Base-by-base conservation (phyloP, 2,888 invertebrate species). In the Eupithecia insigniata region DNA sequence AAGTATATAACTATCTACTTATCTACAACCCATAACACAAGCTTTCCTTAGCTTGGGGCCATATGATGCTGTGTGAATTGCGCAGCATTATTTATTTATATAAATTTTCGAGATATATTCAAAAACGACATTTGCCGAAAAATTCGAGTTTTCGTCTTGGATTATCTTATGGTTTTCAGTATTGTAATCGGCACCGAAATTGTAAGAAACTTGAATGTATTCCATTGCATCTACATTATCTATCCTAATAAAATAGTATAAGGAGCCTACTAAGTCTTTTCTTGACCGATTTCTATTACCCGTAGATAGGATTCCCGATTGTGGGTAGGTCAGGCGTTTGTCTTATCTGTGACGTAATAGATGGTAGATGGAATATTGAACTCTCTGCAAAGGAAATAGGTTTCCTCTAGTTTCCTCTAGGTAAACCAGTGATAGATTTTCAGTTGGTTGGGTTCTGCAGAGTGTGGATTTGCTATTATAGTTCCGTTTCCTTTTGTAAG, bases 351-450 rank as follows among this genome's bases (percentile, higher is more conserved):
- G 78, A 79, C 78, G 75, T 81, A 81, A 83, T 78, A 78, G 79
- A 80, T 81, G 75, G 81, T 79, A 79, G 79, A 80, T 81, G 72
- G 81, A 77, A 80, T 79, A 78, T 79, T 78, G 80, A 80, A 84
- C 82, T 80, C 58, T 69, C 66, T 36, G 68, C 22, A 71, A 69
- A 61, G 70, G 72, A 70, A 69, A 69, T 62, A 62, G 65, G 71
- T 71, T 74, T 72, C 61, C 43, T 66, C 64, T 58, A 69, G 64
- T 62, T 65, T 60, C 60, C 22, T 67, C n/a, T n/a, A n/a, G n/a
- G n/a, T n/a, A n/a, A 46, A 64, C 55, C 22, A 51, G 55, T 55
- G 26, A 55, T 55, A 55, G 55, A 26, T 26, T 55, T 55, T 12
- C 55, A 55, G 55, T 55, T 1, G 26, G 26, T 55, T 55, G 2